Conservation (phyloP, 2,797 vertebrate genomes). For the Chromobotia macracanthus region DNA sequence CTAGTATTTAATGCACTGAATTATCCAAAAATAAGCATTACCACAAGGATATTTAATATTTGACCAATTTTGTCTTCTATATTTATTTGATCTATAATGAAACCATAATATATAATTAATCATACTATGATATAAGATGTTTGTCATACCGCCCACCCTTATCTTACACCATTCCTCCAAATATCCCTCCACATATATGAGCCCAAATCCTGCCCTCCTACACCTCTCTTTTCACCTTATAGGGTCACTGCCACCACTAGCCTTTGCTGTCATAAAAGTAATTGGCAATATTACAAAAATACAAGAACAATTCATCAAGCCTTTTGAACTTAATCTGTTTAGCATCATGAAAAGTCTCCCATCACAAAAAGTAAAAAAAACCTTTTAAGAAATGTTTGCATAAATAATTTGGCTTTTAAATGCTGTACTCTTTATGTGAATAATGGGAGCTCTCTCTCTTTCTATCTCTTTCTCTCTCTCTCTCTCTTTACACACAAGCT, state of each 20-base stretch:
- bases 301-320: slow-evolving; percentile 39
- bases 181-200: not conserved
- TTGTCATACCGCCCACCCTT: too few relatives aligned
- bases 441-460: slow-evolving; percentile 45
- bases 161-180: slow-evolving; percentile 59
- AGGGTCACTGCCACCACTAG: slow-evolving; percentile 13
- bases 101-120: too few relatives aligned
- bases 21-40: not conserved
- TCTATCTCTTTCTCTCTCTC: slow-evolving; percentile 35
- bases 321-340: slow-evolving; percentile 54
- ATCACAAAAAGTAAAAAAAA: slow-evolving; percentile 32
- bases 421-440: slow-evolving; percentile 54
- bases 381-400: slow-evolving; percentile 55
- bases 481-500: slow-evolving; percentile 47
- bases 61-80: too few relatives aligned
- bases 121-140: too few relatives aligned
- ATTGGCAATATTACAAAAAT: slow-evolving; percentile 10
- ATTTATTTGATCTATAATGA: slow-evolving; percentile 15
- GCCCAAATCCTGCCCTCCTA: slow-evolving; percentile 3
- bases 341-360: slow-evolving; percentile 47
- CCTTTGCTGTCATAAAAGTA: slow-evolving; percentile 31
- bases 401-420: slow-evolving; percentile 57
- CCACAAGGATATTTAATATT: too few relatives aligned
- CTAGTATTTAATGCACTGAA: too few relatives aligned
- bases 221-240: not conserved